These are phyloP conservation scores for Hydropsyche tenuis DNA, from an alignment of 1,140 invertebrate species.

Conservation along the genomic window DNA sequence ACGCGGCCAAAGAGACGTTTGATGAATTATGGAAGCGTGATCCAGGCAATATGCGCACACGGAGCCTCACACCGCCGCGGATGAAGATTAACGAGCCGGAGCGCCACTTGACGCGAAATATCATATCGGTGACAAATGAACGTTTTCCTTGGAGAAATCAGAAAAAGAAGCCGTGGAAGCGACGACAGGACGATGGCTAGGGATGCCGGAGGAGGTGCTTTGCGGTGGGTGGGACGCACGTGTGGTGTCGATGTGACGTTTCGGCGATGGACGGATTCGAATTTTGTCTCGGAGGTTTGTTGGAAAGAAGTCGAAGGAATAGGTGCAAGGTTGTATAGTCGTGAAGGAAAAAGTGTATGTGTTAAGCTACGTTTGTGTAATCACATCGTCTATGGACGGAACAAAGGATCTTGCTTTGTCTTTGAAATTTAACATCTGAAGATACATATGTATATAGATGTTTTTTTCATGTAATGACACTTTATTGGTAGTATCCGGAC, in stretches of 20 bases:
- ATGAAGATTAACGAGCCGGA: slow-evolving; percentile 41
- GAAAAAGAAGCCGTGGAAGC: slow-evolving; percentile 15
- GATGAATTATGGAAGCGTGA: slow-evolving; percentile 40
- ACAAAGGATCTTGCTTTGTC: no score
- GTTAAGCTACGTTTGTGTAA: no score
- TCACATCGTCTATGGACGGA: no score
- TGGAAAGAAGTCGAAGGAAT: no score
- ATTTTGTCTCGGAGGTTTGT: no score
- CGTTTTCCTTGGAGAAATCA: slow-evolving; percentile 44
- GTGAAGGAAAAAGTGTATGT: no score
- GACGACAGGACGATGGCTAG: background rate
- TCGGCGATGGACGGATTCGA: no score
- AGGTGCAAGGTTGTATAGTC: no score
- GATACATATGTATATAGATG: no score
- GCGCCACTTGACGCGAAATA: slow-evolving; percentile 37
- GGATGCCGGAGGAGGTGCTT: background rate
- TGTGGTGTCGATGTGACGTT: background rate
- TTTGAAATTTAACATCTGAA: no score
- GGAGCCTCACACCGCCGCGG: slow-evolving; percentile 14
- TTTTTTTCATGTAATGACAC: no score
- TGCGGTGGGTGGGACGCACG: background rate
- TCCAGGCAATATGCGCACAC: slow-evolving; percentile 34
- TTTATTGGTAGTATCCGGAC: no score
- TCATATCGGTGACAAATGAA: slow-evolving; percentile 45
- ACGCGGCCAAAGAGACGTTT: background rate